Evolutionary conservation across 2,888 invertebrate species (phyloP), one percentile per base, ranked within the genome.

Genomic region (Timema cristinae): DNA sequence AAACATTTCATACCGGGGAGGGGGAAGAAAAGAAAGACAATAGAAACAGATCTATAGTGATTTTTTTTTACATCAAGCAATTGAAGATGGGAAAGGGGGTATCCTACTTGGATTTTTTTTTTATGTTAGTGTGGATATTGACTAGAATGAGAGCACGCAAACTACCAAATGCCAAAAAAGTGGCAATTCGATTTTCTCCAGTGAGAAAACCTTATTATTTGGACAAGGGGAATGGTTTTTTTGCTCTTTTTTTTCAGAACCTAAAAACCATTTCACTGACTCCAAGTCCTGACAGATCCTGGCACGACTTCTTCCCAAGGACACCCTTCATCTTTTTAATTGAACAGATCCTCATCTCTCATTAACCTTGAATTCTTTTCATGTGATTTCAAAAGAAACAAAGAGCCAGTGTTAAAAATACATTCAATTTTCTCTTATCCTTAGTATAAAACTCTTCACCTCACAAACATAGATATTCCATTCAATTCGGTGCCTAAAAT

Each of bases 31-130:
- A 74, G 72, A 75, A 67, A 72, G 73, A 75, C 69, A 72, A 73
- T 72, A 75, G 72, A 75, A 74, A 75, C 74, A 69, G 69, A 70
- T 63, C 47, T 63, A 63, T 16, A 63, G 63, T 32, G 47, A 63
- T 48, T 67, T 67, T 66, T 66, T 74, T 73, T 75, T 79, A 81
- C 80, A 81, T 79, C 79, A 80, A 80, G 79, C 78, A 76, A 63
- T 63, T 63, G 63, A 63, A 63, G 63, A 11, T 54, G 63, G 11
- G 78, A 32, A 32, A 32, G 32, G 32, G 32, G 32, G 32, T 32
- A 32, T 32, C 32, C 32, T 32, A 32, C 32, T 32, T 32, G 32
- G 32, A 32, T 32, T 32, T 32, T 32, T 32, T 32, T 32, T 32
- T 32, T 32, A 4, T 32, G 32, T 32, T 32, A 32, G 32, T 32